Evolutionary conservation across 2,888 invertebrate genomes (phyloP), one percentile per base, ranked within the genome.

Genomic region (Teleogryllus oceanicus): DNA sequence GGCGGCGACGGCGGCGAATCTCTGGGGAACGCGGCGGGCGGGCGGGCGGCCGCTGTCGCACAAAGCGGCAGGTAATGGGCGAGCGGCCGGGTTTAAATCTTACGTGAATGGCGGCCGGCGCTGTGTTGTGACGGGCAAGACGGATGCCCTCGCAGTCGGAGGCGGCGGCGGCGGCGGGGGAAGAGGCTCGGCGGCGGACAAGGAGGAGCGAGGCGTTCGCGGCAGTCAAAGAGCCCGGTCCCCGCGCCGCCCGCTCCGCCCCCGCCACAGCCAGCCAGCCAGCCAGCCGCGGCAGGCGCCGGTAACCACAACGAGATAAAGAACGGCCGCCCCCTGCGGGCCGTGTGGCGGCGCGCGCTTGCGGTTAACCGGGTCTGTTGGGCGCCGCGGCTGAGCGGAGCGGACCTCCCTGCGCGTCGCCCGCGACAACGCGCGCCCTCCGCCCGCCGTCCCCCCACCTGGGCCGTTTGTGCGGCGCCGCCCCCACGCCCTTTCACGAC

Each of bases 11-110:
- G 62, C 62, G 11, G 62, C 62, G 62, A 62, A 62, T 62, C 62
- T 62, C 62, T 62, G 13, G 62, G 62, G 62, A 62, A 62, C 62
- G 62, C 62, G 62, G 62, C 62, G 62, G 62, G 62, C 62, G 62
- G 62, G 62, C 62, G 62, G n/a, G 62, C 62, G 62, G 62, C 62
- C 62, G 62, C 62, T 62, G 62, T 62, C 62, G 62, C 62, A 62
- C 62, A 62, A 62, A 62, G 62, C 62, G 62, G 62, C 62, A 62
- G 62, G 62, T 62, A 62, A 62, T 62, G 62, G 62, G 62, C 62
- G 62, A 62, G 62, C 62, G 62, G 62, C 62, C 62, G 62, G 62
- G 62, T 62, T 62, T 62, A 62, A 62, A 62, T 62, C 62, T 62
- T 62, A 62, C 62, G 62, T 62, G 62, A 62, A 62, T 62, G 62